phyloP scores from a whole-genome alignment of 2,113 vertebrate species.

The Picathartes gymnocephalus region DNA sequence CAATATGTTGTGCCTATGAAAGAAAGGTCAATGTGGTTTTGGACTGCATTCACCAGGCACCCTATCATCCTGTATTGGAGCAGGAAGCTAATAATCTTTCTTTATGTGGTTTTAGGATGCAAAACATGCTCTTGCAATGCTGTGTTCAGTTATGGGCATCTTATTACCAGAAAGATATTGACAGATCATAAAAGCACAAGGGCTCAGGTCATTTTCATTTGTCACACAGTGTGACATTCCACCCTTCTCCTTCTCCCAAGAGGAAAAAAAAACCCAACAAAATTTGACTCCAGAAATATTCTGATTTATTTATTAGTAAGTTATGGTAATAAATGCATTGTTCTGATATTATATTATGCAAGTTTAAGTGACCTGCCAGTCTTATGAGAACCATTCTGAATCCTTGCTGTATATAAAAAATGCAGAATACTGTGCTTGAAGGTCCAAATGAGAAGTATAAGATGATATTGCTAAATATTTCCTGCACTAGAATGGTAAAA shows the following conservation, averaged over 20 bases:
- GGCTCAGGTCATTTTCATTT: slow-evolving; percentile 56
- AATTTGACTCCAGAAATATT: slow-evolving; percentile 16
- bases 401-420: not conserved
- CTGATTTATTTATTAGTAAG: slow-evolving; percentile 25
- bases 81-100: slow-evolving; percentile 47
- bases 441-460: not conserved
- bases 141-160: slow-evolving; percentile 34
- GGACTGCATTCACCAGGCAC: slow-evolving; percentile 16
- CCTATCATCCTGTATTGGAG: not conserved
- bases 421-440: not conserved
- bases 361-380: not conserved
- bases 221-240: slow-evolving; percentile 38
- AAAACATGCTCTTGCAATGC: slow-evolving; percentile 18
- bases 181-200: slow-evolving; percentile 45
- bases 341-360: not conserved
- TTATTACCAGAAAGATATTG: slow-evolving; percentile 56
- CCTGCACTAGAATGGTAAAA: not conserved
- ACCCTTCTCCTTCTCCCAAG: slow-evolving; percentile 23
- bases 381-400: not conserved
- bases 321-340: slow-evolving; percentile 41
- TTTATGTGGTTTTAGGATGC: slow-evolving; percentile 45
- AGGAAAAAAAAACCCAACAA: not conserved
- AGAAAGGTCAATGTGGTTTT: slow-evolving; percentile 34
- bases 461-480: not conserved
- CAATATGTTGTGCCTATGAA: not conserved